Evolutionary conservation across 2,113 vertebrate genomes (phyloP), one percentile per base, ranked within the genome.

Genomic region (Corythornis vintsioides): DNA sequence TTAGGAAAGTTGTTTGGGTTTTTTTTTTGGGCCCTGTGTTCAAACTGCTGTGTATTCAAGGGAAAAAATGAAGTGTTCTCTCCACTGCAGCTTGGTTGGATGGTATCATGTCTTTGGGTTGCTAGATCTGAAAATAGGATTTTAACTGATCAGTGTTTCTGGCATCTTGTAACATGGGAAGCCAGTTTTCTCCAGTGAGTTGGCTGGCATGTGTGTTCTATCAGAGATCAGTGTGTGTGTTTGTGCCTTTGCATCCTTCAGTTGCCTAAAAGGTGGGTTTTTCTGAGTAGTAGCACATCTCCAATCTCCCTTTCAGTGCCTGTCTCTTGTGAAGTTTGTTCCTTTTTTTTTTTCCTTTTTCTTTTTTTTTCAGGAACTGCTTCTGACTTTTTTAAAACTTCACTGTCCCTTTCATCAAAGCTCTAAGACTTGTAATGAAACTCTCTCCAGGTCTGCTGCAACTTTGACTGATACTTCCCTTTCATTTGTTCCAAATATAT

Each of bases 361-460:
- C 64, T 40, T 17, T 72, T 67, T 81, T 50, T 21, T 50, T 50
- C 17, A 52, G 79, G n/a, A 88, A 19, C 64, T 50, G 13, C 31
- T 87, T 60, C 29, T 86, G 82, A 86, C 78, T 52, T 87, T 93
- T 87, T 93, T 87, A 40, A 40, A 85, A 40, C 56, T 80, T 80
- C 43, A 12, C 38, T 92, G 7, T 87, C 15, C 6, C 6, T 88
- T 59, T 26, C 45, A 45, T 74, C 52, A 73, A 43, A 89, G 20
- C 13, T 80, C 18, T 92, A 56, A 55, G 33, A 74, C n/a, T 31
- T 81, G 22, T 83, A 60, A 31, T 0, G 3, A 63, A 87, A 89
- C 63, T 89, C 13, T 88, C 1, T 13, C 65, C 35, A 50, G 35
- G n/a, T 35, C 43, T 83, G 13, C 28, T 75, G 42, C 42, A 64